Evolutionary conservation across 2,888 invertebrate genomes (phyloP), one percentile per base, ranked within the genome.

Genomic region (Gymnoscelis rufifasciata): DNA sequence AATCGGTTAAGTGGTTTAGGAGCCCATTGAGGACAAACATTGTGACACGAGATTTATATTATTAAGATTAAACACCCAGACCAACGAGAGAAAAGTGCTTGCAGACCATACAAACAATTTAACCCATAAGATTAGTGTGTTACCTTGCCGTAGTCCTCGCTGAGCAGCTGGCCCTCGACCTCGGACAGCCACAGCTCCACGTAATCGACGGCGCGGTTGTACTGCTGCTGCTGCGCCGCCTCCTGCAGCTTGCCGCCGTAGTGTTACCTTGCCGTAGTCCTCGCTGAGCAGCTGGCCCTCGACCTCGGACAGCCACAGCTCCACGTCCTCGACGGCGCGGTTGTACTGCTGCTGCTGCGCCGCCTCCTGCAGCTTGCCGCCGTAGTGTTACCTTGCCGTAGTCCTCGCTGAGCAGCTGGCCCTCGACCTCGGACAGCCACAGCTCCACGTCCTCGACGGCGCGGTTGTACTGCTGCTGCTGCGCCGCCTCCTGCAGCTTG

Each of bases 291-390:
- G 88, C 75, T 97, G 97, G 0, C 96, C 96, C 81, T 97, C 97
- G 38, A 97, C 95, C 82, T 99, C 99, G 0, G 95, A 94, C 39
- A 99, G 90, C 99, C 99, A 99, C 43, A 99, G 88, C 78, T 99
- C 99, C 59, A 99, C 94, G 77, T 99, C 99, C 78, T 99, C 99
- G 29, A 98, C 95, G 33, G 97, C 98, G 29, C 99, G 93, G 88
- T 99, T 99, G 89, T 98, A 99, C 78, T 98, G 97, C 78, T 99
- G 99, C 77, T 99, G 99, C 60, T 98, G 97, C 29, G 96, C 94
- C 1, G 99, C 99, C 81, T 99, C 96, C 62, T 95, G 94, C 43
- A 96, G 79, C 77, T 96, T 95, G 48, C 92, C 2, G 2, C 3
- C 2, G 19, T 5, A 19, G 4, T 1, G 3, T 7, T 49, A 90